Conservation (phyloP, 2,888 invertebrate species). For the Pollenia griseotomentosa region DNA sequence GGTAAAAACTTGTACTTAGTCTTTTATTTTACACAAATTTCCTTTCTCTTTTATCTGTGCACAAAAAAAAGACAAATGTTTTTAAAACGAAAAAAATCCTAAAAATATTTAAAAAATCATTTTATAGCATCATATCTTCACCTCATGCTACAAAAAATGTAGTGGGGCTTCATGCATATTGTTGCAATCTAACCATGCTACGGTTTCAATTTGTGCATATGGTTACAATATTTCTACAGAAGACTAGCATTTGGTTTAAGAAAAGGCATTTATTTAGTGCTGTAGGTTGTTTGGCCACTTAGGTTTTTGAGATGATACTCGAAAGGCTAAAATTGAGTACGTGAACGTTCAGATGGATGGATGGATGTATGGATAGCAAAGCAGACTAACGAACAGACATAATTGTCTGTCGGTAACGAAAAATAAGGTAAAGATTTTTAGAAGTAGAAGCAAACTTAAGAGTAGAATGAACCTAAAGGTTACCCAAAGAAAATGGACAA, state of each 20-base stretch:
- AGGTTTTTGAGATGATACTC: constrained; percentile 50
- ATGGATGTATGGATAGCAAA: background rate
- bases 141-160: background rate
- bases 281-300: constrained; percentile 58
- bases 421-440: too few relatives aligned
- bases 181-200: constrained; percentile 14
- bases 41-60: constrained; percentile 7
- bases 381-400: background rate
- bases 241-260: constrained; percentile 24
- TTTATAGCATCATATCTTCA: background rate
- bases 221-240: constrained; percentile 11
- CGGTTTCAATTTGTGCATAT: constrained; percentile 52
- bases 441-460: background rate
- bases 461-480: constrained; percentile 38
- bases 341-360: background rate
- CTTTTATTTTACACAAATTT: constrained; percentile 23
- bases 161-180: background rate
- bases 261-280: constrained; percentile 48
- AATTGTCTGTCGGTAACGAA: background rate
- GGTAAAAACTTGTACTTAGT: background rate
- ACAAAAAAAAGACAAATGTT: background rate
- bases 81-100: background rate
- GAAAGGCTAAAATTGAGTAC: constrained; percentile 42
- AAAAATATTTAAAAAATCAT: constrained; percentile 11
- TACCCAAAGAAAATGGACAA: background rate